Percentiles rank a stretch among this genome's conserved stretches.
These are phyloP conservation scores for Chlorops oryzae DNA, from an alignment of 1,140 invertebrate species.

Conservation along the genomic window DNA sequence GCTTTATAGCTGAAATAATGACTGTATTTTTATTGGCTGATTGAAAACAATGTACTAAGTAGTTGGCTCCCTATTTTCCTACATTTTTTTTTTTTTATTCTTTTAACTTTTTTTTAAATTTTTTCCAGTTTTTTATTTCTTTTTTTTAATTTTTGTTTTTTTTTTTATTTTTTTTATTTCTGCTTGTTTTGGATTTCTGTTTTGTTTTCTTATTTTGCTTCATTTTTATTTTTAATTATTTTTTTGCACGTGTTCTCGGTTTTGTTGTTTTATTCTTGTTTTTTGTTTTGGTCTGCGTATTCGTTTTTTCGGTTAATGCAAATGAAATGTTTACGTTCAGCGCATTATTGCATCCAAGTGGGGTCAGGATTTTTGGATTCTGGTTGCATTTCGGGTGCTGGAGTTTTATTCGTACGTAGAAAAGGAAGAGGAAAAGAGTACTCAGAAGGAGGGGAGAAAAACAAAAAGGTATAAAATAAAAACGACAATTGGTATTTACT, in stretches of 20 bases:
- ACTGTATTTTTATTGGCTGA: conserved; percentile 48
- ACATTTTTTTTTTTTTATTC: conserved; percentile 13
- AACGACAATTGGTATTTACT: no score
- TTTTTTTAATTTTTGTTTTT: conserved; percentile 10
- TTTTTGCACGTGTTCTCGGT: conserved; percentile 1
- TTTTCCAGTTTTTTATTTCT: conserved; percentile 3
- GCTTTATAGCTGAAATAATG: conserved; percentile 21
- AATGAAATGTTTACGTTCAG: conserved; percentile 47
- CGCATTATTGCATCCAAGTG: conserved; percentile 38
- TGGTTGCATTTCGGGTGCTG: no score
- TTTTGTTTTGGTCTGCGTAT: conserved; percentile 5
- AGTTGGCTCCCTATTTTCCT: conserved; percentile 23
- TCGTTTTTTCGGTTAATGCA: conserved; percentile 22
- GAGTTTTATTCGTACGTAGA: no score
- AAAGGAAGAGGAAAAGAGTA: no score
- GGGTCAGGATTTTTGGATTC: no score
- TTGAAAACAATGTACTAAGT: conserved; percentile 34
- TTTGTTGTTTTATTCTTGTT: not conserved
- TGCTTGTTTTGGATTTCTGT: conserved; percentile 18
- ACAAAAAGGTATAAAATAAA: no score
- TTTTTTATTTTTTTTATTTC: conserved; percentile 9
- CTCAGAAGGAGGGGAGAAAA: no score
- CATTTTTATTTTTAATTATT: conserved; percentile 8
- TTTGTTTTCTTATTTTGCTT: conserved; percentile 9
- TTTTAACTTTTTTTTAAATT: conserved; percentile 16